Conservation (phyloP, 2,797 vertebrate genomes). For the Erethizon dorsatum region DNA sequence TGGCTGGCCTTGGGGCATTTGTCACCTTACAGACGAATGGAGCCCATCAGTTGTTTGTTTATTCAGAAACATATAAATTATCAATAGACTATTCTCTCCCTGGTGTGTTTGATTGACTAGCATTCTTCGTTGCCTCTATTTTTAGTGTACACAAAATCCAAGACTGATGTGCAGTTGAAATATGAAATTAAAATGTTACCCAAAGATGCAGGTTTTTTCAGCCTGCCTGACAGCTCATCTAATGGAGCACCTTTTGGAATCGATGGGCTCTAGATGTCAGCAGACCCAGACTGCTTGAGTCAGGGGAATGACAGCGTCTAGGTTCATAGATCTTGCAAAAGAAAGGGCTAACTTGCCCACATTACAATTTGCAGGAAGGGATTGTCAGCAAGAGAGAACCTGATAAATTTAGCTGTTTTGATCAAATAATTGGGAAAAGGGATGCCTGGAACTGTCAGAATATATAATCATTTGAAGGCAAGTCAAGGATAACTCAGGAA, state of each 20-base stretch:
- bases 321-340: conserved; percentile 7
- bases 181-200: conserved; percentile 50
- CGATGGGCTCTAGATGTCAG: neutral
- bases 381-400: neutral
- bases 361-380: neutral
- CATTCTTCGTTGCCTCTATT: neutral
- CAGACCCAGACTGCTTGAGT: neutral
- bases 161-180: conserved; percentile 1
- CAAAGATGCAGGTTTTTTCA: conserved; percentile 20
- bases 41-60: conserved; percentile 21
- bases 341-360: neutral
- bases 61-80: conserved; percentile 45
- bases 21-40: neutral
- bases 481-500: conserved; percentile 24
- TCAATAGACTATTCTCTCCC: neutral
- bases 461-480: conserved; percentile 1
- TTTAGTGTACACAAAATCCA: conserved; percentile 16
- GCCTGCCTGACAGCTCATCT: neutral
- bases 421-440: conserved; percentile 38
- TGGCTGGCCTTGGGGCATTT: neutral
- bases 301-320: neutral
- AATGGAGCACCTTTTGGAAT: neutral
- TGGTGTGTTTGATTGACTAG: conserved; percentile 33
- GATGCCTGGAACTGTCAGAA: conserved; percentile 1
- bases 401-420: neutral